A percentile compares a stretch with the other conserved stretches of the same genome.
These are phyloP conservation scores for Machimus atricapillus DNA, from an alignment of 2,888 invertebrate species.

Conservation along the genomic window DNA sequence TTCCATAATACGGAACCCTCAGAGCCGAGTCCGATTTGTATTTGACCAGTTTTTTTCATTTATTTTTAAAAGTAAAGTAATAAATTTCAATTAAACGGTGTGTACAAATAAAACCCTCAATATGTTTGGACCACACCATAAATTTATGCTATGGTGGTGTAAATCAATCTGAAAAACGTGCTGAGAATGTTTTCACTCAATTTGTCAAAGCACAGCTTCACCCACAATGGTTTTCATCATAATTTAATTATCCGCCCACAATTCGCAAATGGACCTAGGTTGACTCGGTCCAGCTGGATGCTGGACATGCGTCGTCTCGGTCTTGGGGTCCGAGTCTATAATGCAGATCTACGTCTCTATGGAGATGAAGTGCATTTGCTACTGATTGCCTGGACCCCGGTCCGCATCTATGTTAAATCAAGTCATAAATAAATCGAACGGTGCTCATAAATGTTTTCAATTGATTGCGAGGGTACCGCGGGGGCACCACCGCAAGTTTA, in stretches of 20 bases:
- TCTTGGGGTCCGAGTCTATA: not conserved
- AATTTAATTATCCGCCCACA: not conserved
- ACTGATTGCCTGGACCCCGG: not conserved
- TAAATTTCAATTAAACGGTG: not conserved
- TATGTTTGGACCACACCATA: not conserved
- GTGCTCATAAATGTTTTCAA: not conserved
- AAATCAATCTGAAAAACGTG: not conserved
- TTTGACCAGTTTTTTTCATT: too few relatives aligned
- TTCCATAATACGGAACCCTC: too few relatives aligned
- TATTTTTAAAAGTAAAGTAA: not conserved
- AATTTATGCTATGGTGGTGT: not conserved
- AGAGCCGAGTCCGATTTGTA: too few relatives aligned
- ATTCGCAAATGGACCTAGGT: not conserved
- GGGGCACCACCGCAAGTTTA: not conserved
- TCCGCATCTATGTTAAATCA: not conserved
- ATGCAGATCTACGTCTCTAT: not conserved
- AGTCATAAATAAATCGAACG: slow-evolving; percentile 13
- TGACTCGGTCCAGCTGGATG: not conserved
- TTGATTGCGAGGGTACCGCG: not conserved
- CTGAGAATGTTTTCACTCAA: not conserved
- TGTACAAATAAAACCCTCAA: not conserved
- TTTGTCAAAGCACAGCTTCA: not conserved
- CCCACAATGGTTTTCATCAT: not conserved
- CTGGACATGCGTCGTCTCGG: not conserved
- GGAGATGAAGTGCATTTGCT: not conserved